phyloP scores from a whole-genome alignment of 2,797 vertebrate species.

The Synaphobranchus kaupii region DNA sequence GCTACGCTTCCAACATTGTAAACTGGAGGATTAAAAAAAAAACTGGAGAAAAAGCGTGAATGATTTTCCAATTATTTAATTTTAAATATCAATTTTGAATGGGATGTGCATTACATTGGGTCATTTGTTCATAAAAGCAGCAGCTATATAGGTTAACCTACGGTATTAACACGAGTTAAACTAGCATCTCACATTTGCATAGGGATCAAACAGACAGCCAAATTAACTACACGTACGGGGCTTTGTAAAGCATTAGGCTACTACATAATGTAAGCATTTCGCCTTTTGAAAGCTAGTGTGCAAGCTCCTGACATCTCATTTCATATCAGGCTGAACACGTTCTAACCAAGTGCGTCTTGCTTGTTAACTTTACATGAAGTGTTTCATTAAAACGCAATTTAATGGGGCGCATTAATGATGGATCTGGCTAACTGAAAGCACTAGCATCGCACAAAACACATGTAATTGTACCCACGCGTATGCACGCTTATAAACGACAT shows the following conservation, averaged over 20 bases:
- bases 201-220: not conserved
- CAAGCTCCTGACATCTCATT: not conserved
- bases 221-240: not conserved
- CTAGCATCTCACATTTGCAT: not conserved
- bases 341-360: not conserved
- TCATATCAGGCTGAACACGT: not conserved
- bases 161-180: not conserved
- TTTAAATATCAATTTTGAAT: not conserved
- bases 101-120: not conserved
- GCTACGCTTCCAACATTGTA: not conserved
- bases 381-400: not conserved
- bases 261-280: not conserved
- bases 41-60: not conserved
- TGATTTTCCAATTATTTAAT: not conserved
- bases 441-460: not conserved
- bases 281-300: not conserved
- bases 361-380: not conserved
- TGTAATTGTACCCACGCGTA: not conserved
- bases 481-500: not conserved
- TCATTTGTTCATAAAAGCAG: conserved; percentile 8
- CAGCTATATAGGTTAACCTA: not conserved
- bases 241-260: not conserved
- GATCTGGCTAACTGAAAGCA: not conserved
- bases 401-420: not conserved
- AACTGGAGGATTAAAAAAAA: too few species aligned